These are phyloP conservation scores for Pogonognathellus flavescens DNA, from an alignment of 1,140 invertebrate species.

Conservation along the genomic window DNA sequence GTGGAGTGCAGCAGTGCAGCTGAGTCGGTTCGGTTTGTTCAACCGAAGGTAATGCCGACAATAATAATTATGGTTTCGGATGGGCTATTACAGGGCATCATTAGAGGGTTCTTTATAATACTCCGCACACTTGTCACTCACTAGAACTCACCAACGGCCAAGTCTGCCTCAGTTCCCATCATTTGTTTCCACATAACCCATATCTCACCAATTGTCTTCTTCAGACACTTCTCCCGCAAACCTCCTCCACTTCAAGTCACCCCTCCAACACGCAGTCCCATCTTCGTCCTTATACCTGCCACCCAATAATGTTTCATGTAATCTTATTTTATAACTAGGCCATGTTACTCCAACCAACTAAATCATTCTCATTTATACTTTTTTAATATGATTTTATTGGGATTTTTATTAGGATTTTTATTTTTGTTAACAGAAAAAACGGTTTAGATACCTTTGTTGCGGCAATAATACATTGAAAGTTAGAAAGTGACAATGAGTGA, in stretches of 20 bases:
- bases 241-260: background rate
- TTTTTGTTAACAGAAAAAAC: no score
- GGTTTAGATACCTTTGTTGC: no score
- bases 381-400: no score
- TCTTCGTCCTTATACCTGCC: background rate
- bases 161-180: constrained; percentile 60
- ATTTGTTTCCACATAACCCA: constrained; percentile 55
- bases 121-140: constrained; percentile 59
- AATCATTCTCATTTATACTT: no score
- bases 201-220: constrained; percentile 53
- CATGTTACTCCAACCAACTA: background rate
- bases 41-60: constrained; percentile 4
- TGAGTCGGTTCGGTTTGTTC: background rate
- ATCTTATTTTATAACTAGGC: no score
- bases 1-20: no score
- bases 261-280: background rate
- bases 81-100: constrained; percentile 58
- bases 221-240: background rate
- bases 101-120: constrained; percentile 59
- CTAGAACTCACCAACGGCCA: background rate
- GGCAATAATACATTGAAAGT: no score
- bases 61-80: constrained; percentile 60
- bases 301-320: no score
- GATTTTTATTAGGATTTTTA: no score
- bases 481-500: no score